Conservation (phyloP, 2,113 vertebrate species). For the Miniopterus natalensis region DNA sequence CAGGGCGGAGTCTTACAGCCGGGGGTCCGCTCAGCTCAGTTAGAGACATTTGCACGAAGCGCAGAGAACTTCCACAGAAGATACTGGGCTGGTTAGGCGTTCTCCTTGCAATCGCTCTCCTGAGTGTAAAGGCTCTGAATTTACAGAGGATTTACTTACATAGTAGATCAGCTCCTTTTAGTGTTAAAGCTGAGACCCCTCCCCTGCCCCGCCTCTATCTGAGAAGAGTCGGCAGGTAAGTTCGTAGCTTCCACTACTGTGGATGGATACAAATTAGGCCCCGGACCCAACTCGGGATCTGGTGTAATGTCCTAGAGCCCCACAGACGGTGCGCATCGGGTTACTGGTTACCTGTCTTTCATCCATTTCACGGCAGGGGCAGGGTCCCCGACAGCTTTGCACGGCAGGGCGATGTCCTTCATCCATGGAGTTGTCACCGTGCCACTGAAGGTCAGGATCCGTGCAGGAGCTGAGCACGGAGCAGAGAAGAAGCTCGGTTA, state of each 20-base stretch:
- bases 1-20: neutral
- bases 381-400: constrained; percentile 97
- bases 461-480: constrained; percentile 92
- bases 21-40: neutral
- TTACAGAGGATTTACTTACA: neutral
- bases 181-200: neutral
- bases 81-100: neutral
- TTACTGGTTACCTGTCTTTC: constrained; percentile 97
- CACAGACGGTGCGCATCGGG: constrained; percentile 71
- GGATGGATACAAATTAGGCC: neutral
- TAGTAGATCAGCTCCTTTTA: neutral
- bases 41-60: neutral
- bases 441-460: constrained; percentile 97
- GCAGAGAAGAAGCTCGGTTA: constrained; percentile 1
- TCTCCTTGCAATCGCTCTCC: neutral
- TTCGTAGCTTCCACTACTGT: neutral
- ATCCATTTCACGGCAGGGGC: constrained; percentile 98
- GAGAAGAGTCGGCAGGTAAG: neutral
- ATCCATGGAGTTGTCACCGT: constrained; percentile 99
- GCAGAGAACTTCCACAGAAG: neutral
- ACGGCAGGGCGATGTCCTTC: constrained; percentile 97
- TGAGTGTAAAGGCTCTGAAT: neutral
- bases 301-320: rapidly evolving
- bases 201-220: rapidly evolving
- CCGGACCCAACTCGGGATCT: rapidly evolving